phyloP scores from a whole-genome alignment of 2,113 vertebrate genomes.

The Stictonetta naevosa region DNA sequence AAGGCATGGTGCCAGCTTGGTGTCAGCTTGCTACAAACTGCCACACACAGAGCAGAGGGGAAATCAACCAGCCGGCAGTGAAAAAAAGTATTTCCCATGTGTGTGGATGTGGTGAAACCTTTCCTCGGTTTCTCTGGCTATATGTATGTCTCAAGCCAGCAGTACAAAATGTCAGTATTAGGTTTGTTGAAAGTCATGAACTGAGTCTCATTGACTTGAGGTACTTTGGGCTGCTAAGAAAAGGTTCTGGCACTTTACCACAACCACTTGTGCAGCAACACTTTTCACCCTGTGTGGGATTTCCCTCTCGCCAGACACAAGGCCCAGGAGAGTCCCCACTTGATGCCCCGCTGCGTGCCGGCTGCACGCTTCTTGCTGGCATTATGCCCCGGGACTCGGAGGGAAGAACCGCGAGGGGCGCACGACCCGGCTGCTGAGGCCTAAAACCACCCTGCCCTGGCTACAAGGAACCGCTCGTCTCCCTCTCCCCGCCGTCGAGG shows the following conservation, averaged over 20 bases:
- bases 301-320: not conserved
- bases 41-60: not conserved
- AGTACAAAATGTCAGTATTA: not conserved
- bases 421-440: not conserved
- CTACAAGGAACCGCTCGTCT: not conserved
- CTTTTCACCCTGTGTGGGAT: not conserved
- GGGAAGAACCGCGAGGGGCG: not conserved
- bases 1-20: fast-evolving
- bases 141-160: not conserved
- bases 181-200: not conserved
- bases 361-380: fast-evolving
- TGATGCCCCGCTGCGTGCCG: not conserved
- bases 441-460: not conserved
- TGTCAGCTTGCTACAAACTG: not conserved
- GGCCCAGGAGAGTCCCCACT: fast-evolving
- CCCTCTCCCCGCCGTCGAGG: no score
- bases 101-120: not conserved
- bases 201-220: not conserved
- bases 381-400: no score
- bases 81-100: not conserved
- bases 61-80: not conserved
- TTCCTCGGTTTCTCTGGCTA: not conserved
- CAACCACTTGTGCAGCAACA: not conserved
- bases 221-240: not conserved
- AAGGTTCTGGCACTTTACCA: not conserved